Percentiles rank a stretch among this genome's conserved stretches.
phyloP scores from a whole-genome alignment of 2,888 invertebrate species.

The Leucoptera coffeella region DNA sequence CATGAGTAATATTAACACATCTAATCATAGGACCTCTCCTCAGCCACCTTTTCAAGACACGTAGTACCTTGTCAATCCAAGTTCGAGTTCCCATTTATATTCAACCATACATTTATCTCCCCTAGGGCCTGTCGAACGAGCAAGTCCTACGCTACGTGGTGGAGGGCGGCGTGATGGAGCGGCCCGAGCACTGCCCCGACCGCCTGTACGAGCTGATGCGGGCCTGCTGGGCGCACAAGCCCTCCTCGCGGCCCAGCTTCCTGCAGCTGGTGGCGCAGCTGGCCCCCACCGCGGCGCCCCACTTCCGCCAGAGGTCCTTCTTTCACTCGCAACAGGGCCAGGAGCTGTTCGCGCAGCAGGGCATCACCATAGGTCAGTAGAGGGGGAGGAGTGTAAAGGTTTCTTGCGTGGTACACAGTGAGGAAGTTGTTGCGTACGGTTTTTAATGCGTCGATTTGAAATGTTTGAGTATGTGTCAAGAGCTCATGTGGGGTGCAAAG shows the following conservation, averaged over 20 bases:
- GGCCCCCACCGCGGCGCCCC: conserved; percentile 56
- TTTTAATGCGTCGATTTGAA: no score
- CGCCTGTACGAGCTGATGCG: conserved; percentile 87
- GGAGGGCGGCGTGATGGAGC: conserved; percentile 89
- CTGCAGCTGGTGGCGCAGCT: conserved; percentile 72
- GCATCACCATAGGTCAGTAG: conserved; percentile 17
- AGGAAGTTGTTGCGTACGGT: no score
- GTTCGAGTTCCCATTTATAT: background rate
- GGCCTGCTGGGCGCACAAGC: conserved; percentile 85
- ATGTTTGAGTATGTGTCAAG: no score
- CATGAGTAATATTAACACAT: no score
- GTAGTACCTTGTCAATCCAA: background rate
- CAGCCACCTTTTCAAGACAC: no score
- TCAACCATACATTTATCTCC: background rate
- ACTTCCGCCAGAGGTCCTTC: conserved; percentile 56
- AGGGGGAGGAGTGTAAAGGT: conserved; percentile 37
- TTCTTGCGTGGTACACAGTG: no score
- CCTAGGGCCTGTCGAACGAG: conserved; percentile 81
- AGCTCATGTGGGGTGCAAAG: no score
- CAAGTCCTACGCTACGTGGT: conserved; percentile 87
- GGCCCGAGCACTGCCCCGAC: conserved; percentile 93
- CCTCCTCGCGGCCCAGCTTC: conserved; percentile 77
- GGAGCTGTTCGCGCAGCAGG: conserved; percentile 44
- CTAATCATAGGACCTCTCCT: no score
- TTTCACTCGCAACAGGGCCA: conserved; percentile 58